Evolutionary conservation across 1,140 invertebrate genomes (phyloP).

Genomic region (Agrypnia vestita): DNA sequence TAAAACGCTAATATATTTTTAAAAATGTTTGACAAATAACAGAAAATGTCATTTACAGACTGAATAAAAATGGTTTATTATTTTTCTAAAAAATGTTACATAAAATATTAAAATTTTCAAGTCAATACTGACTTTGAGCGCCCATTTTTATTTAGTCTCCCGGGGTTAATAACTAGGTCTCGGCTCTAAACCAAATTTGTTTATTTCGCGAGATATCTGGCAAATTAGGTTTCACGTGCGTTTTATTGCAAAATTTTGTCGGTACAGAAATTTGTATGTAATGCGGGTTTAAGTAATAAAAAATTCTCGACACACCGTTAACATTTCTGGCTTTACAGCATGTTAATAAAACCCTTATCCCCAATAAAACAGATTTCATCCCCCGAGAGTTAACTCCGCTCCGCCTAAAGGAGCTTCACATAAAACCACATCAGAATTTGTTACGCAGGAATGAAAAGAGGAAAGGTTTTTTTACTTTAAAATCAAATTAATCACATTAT

Average conservation of each 20-base stretch:
- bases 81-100: no score
- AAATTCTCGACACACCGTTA: slow-evolving; percentile 54
- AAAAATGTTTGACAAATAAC: no score
- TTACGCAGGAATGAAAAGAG: background rate
- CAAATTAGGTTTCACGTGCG: slow-evolving; percentile 39
- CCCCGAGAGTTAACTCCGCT: slow-evolving; percentile 27
- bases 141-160: background rate
- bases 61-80: no score
- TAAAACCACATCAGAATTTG: slow-evolving; percentile 18
- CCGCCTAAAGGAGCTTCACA: slow-evolving; percentile 12
- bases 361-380: slow-evolving; percentile 59
- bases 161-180: slow-evolving; percentile 1
- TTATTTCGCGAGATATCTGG: slow-evolving; percentile 2
- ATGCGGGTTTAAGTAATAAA: slow-evolving; percentile 49
- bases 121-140: background rate
- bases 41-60: no score
- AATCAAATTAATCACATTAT: no score
- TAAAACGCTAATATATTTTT: no score
- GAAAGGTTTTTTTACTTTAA: background rate
- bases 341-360: slow-evolving; percentile 60
- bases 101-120: no score
- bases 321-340: slow-evolving; percentile 52
- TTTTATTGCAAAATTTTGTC: slow-evolving; percentile 41
- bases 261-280: slow-evolving; percentile 40
- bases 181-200: slow-evolving; percentile 17